Conservation (phyloP, 2,797 vertebrate genomes). For the Molothrus aeneus region DNA sequence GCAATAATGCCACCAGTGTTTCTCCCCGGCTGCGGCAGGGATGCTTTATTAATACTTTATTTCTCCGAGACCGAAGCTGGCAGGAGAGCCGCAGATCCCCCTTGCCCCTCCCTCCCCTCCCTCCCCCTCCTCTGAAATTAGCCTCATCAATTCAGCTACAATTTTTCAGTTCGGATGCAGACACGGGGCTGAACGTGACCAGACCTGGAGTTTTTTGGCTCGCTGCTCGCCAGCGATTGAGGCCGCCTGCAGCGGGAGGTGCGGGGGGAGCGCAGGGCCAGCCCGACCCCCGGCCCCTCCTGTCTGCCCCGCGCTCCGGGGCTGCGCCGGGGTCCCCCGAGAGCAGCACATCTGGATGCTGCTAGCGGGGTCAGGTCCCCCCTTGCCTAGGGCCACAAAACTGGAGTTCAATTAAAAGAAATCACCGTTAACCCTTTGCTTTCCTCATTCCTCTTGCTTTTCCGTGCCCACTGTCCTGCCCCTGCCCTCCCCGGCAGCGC, state of each 20-base stretch:
- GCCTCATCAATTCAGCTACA: conserved; percentile 87
- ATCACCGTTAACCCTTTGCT: conserved; percentile 93
- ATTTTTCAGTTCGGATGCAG: conserved; percentile 80
- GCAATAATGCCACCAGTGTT: conserved; percentile 39
- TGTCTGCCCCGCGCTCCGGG: conserved; percentile 78
- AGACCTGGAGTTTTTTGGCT: conserved; percentile 77
- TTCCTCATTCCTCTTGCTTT: conserved; percentile 34
- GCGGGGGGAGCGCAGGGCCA: conserved; percentile 76
- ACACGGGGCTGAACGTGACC: conserved; percentile 79
- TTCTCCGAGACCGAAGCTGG: conserved; percentile 69
- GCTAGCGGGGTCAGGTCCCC: conserved; percentile 97
- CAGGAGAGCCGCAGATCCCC: conserved; percentile 44
- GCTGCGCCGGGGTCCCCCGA: conserved; percentile 83
- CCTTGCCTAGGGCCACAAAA: conserved; percentile 93
- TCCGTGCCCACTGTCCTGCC: neutral
- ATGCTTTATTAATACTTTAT: conserved; percentile 73
- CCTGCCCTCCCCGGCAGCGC: neutral
- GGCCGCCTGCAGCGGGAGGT: conserved; percentile 76
- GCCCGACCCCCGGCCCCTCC: neutral
- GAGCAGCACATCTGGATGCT: conserved; percentile 98
- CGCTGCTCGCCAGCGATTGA: conserved; percentile 75
- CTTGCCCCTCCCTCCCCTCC: conserved; percentile 60
- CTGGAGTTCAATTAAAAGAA: conserved; percentile 94
- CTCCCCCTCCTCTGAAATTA: conserved; percentile 76
- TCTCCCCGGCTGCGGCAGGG: conserved; percentile 37